Conservation (phyloP, 2,888 invertebrate species). For the Digitonthophagus gazella region DNA sequence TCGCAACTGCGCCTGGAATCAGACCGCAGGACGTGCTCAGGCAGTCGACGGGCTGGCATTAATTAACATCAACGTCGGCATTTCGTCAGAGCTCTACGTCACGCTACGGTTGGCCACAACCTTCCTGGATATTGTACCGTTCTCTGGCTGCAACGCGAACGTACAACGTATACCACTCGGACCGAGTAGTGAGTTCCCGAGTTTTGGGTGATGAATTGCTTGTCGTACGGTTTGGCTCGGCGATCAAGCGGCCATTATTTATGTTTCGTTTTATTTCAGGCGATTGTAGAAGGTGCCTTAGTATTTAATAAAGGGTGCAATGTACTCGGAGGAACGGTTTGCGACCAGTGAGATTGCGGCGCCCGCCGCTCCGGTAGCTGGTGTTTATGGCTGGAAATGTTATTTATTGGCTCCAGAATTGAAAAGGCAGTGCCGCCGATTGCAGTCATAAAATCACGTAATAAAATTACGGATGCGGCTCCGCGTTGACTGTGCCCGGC, state of each 20-base stretch:
- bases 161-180: neutral
- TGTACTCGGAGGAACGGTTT: conserved; percentile 3
- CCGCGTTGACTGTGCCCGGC: conserved; percentile 6
- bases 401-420: conserved; percentile 27
- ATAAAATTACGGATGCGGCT: conserved; percentile 25
- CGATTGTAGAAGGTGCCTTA: neutral
- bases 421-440: conserved; percentile 27
- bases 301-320: conserved; percentile 1
- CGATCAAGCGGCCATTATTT: neutral
- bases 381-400: conserved; percentile 28
- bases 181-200: neutral
- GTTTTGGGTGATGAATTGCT: neutral
- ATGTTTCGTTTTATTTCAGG: neutral
- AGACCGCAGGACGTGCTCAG: conserved; percentile 15
- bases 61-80: conserved; percentile 21
- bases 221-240: neutral
- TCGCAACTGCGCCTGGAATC: conserved; percentile 18
- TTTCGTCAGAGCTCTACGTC: conserved; percentile 18
- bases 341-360: conserved; percentile 20
- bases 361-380: conserved; percentile 21
- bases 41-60: conserved; percentile 15
- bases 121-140: neutral
- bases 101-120: neutral
- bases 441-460: conserved; percentile 27
- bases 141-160: neutral